These are phyloP conservation scores for Leptinotarsa lineolata DNA, from an alignment of 1,140 invertebrate species.

Conservation along the genomic window DNA sequence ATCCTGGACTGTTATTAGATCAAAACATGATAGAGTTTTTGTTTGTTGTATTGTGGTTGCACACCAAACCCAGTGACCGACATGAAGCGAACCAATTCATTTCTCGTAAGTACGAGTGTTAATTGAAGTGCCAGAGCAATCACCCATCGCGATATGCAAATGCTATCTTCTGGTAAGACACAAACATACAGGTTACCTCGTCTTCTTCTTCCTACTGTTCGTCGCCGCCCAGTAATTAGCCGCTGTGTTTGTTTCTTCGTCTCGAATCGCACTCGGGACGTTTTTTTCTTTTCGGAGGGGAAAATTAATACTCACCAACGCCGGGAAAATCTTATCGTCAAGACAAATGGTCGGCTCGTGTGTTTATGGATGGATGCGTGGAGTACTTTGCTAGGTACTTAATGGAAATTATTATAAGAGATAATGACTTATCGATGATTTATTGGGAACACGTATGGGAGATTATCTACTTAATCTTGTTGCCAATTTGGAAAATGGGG, in stretches of 20 bases:
- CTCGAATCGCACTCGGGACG: slow-evolving; percentile 15
- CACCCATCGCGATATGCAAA: slow-evolving; percentile 41
- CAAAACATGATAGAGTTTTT: no score
- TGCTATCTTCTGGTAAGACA: slow-evolving; percentile 36
- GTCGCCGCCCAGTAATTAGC: slow-evolving; percentile 24
- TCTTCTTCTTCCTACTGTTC: slow-evolving; percentile 15
- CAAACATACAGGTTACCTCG: slow-evolving; percentile 6
- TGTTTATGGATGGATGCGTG: slow-evolving; percentile 15
- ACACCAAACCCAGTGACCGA: no score
- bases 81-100: slow-evolving; percentile 6
- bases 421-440: slow-evolving; percentile 5
- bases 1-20: no score
- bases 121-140: slow-evolving; percentile 39
- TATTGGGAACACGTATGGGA: no score
- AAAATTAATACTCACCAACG: slow-evolving; percentile 14
- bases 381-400: slow-evolving; percentile 11
- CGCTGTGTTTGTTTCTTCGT: slow-evolving; percentile 23
- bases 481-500: no score
- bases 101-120: slow-evolving; percentile 25
- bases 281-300: slow-evolving; percentile 13
- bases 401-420: slow-evolving; percentile 13
- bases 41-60: no score
- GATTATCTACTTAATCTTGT: no score
- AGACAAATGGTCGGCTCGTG: slow-evolving; percentile 20
- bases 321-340: slow-evolving; percentile 16